A percentile compares a stretch with the other conserved stretches of the same genome.
Evolutionary conservation across 2,113 vertebrate genomes (phyloP).

Genomic region (Danionella cerebrum): DNA sequence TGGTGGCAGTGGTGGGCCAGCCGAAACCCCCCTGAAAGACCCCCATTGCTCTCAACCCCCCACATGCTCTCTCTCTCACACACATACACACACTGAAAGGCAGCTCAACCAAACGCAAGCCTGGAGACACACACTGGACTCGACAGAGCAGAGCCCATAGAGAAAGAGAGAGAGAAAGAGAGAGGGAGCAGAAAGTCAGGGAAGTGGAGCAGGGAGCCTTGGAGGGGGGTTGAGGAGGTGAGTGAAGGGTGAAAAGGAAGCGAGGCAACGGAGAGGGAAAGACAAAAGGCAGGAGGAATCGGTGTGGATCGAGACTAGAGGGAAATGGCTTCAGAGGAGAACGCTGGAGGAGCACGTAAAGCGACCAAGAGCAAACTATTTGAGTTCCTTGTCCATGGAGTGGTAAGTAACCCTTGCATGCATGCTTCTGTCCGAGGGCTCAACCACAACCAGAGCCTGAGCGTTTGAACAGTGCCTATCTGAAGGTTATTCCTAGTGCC

Average conservation of each 20-base stretch:
- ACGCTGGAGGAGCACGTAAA: conserved; percentile 95
- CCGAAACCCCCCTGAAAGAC: conserved; percentile 85
- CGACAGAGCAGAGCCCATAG: conserved; percentile 54
- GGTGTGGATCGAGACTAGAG: conserved; percentile 50
- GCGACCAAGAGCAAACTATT: conserved; percentile 99
- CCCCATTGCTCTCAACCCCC: conserved; percentile 62
- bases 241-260: conserved; percentile 37
- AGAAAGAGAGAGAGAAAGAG: conserved; percentile 74
- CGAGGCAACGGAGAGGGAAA: conserved; percentile 59
- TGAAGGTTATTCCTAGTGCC: conserved; percentile 74
- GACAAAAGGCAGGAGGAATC: conserved; percentile 45
- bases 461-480: conserved; percentile 59
- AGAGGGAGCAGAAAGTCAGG: conserved; percentile 77
- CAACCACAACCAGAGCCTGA: background rate
- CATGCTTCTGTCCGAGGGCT: conserved; percentile 28
- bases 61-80: conserved; percentile 49
- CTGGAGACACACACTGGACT: conserved; percentile 61
- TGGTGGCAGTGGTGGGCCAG: conserved; percentile 65
- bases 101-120: conserved; percentile 75
- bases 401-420: conserved; percentile 84
- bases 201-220: conserved; percentile 77
- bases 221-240: conserved; percentile 59
- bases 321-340: conserved; percentile 92
- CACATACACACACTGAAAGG: conserved; percentile 69
- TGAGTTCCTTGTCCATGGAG: conserved; percentile 99